Percentiles rank a stretch among this genome's conserved stretches.
Conservation (phyloP, 2,113 vertebrate genomes). For the Pygoscelis adeliae region DNA sequence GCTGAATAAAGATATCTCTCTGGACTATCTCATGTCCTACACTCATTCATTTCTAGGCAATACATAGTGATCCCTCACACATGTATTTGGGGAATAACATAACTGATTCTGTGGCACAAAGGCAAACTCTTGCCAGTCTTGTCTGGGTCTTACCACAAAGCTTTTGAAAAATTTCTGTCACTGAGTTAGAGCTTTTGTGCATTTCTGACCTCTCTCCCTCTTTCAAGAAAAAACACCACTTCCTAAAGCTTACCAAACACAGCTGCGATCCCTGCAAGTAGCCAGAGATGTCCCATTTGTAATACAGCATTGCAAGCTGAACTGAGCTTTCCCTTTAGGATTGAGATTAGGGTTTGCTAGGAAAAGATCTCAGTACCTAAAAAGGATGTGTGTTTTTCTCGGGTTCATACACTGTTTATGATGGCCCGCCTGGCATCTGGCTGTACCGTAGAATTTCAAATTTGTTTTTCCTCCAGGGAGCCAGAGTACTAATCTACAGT, state of each 20-base stretch:
- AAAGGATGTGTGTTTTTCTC: neutral
- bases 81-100: fast-evolving
- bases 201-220: neutral
- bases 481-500: slow-evolving; percentile 59
- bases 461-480: slow-evolving; percentile 66
- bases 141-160: neutral
- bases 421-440: slow-evolving; percentile 18
- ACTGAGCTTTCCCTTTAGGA: neutral
- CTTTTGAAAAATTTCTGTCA: neutral
- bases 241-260: neutral
- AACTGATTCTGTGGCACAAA: neutral
- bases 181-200: neutral
- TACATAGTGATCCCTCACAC: fast-evolving
- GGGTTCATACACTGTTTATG: neutral
- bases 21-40: neutral
- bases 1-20: neutral
- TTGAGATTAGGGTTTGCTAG: neutral
- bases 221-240: neutral
- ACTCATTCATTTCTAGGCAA: neutral
- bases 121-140: neutral
- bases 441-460: slow-evolving; percentile 3
- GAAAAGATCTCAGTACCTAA: neutral
- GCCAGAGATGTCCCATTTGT: neutral
- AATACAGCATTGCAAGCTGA: neutral
- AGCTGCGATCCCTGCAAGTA: neutral